phyloP scores from a whole-genome alignment of 2,113 vertebrate species.

The Nipponia nippon region DNA sequence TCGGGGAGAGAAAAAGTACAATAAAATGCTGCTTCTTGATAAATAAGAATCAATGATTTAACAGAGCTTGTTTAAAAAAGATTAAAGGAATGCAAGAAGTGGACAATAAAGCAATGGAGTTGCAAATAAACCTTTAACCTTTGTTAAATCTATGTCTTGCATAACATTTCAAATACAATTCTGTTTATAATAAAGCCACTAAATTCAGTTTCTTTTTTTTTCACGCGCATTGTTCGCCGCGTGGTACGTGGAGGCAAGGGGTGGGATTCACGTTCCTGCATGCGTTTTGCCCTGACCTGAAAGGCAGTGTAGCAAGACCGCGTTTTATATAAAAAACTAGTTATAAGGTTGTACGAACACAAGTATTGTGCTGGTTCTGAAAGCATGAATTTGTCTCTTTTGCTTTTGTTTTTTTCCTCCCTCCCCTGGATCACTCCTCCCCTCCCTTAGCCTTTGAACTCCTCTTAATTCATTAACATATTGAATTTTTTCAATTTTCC shows the following conservation, averaged over 20 bases:
- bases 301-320: neutral
- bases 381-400: conserved; percentile 37
- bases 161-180: neutral
- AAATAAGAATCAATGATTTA: neutral
- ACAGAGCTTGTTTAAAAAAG: conserved; percentile 3
- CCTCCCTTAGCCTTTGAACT: conserved; percentile 61
- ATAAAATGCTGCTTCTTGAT: neutral
- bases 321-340: neutral
- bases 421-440: neutral
- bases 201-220: neutral
- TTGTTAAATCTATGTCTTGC: neutral
- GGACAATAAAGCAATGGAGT: neutral
- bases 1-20: neutral
- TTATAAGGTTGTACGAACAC: neutral
- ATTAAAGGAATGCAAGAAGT: neutral
- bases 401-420: neutral
- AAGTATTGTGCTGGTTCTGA: neutral
- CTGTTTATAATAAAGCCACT: neutral
- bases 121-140: conserved; percentile 32
- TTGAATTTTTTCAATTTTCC: conserved; percentile 84
- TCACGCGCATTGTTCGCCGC: rapidly evolving
- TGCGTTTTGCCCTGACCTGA: conserved; percentile 10
- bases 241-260: neutral
- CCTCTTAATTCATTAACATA: conserved; percentile 82
- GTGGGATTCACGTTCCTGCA: neutral